Percentiles rank a stretch among this genome's conserved stretches.
These are phyloP conservation scores for Aythya baeri DNA, from an alignment of 2,113 vertebrate genomes.

Conservation along the genomic window DNA sequence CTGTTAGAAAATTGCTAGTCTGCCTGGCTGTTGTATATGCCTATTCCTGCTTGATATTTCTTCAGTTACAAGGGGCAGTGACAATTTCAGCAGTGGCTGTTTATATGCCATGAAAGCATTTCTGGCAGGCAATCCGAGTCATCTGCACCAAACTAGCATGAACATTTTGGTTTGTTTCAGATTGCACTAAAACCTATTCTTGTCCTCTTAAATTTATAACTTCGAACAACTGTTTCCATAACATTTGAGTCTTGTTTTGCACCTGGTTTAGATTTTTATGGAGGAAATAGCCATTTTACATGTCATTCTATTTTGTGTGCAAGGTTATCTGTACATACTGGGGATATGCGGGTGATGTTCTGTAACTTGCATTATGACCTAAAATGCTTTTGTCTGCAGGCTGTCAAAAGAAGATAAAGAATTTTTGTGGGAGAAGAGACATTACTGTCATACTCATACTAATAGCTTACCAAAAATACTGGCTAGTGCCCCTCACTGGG, in stretches of 20 bases:
- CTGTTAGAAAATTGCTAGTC: not conserved
- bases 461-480: slow-evolving; percentile 91
- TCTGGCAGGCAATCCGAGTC: not conserved
- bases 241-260: not conserved
- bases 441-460: slow-evolving; percentile 83
- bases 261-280: not conserved
- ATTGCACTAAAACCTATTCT: not conserved
- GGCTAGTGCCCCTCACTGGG: slow-evolving; percentile 92
- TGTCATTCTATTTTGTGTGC: not conserved
- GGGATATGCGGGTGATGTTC: not conserved
- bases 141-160: not conserved
- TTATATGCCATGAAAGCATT: not conserved
- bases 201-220: not conserved
- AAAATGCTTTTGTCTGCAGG: slow-evolving; percentile 74
- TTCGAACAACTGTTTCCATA: not conserved
- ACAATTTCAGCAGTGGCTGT: not conserved
- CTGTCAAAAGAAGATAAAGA: slow-evolving; percentile 89
- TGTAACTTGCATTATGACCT: not conserved
- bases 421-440: slow-evolving; percentile 92
- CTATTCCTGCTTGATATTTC: not conserved
- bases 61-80: not conserved
- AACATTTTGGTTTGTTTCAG: not conserved
- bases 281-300: not conserved
- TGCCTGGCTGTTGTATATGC: not conserved
- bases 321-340: not conserved